Evolutionary conservation across 2,797 vertebrate genomes (phyloP), one percentile per base, ranked within the genome.

Genomic region (Galagoides demidoff): DNA sequence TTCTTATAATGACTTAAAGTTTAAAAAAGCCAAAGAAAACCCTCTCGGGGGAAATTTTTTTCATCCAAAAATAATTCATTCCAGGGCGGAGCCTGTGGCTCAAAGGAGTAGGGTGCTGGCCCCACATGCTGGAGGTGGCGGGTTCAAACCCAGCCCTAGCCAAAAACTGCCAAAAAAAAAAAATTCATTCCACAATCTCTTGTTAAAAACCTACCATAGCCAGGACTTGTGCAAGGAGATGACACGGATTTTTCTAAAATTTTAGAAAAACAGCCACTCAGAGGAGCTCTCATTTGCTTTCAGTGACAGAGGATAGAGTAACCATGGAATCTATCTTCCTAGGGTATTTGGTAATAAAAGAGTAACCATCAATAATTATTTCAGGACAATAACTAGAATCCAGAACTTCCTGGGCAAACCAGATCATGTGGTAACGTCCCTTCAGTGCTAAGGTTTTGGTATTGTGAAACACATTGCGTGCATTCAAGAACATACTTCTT

Each of bases 11-110:
- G 59, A 70, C 39, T 77, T n/a, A 37, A 90, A 85, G 84, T n/a
- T n/a, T 77, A 74, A 84, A 92, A 73, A 74, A 83, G 16, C n/a
- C 90, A 94, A 96, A 86, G 20, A 70, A 94, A 91, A 71, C 43
- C 4, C 29, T 89, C 8, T 73, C 76, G 20, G 49, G 45, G 13
- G 73, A 13, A 10, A 68, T 70, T 77, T 66, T 25, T 37, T 5
- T 6, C 57, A 52, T 52, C 49, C 49, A 52, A 55, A 70, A 83
- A 84, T 74, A 83, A 87, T 52, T 86, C 61, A 89, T 19, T 66
- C 43, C 13, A 70, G 39, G 39, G 39, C 39, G 39, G 39, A 1
- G 5, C 39, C 39, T 39, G 39, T 39, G 39, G 39, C 39, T 39
- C 39, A 39, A 39, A 39, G 39, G 39, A 39, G 39, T 39, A 39